Evolutionary conservation across 1,140 invertebrate genomes (phyloP), one percentile per base, ranked within the genome.

Genomic region (Scylla paramamosain): DNA sequence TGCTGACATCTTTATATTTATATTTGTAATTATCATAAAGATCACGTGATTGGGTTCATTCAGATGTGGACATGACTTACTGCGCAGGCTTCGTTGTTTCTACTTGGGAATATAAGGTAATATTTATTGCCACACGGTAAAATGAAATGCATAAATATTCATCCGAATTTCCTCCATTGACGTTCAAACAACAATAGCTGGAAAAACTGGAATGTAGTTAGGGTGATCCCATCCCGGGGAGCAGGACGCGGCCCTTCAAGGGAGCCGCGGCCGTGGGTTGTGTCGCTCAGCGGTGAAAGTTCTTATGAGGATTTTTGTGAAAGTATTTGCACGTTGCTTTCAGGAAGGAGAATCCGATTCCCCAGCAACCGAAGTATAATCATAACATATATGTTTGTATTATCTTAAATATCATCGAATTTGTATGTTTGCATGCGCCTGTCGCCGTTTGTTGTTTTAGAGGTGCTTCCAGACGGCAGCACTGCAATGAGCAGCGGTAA

Each of bases 1-100:
- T 25, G 92, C 14, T 20, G 46, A 88, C 87, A 88, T 93, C 92
- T 93, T 32, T 87, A 93, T 88, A 48, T 93, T 91, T 77, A 91
- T 91, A 59, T 77, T 28, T 77, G 90, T 77, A 77, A 91, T 91
- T 77, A 77, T 77, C 67, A n/a, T 77, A 77, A 77, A 77, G 67
- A n/a, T 77, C n/a, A 77, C 67, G 67, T 77, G 67, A 77, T 77
- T 77, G 67, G 67, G 20, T n/a, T 77, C n/a, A 77, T 77, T 77
- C 67, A 77, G 67, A 77, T 77, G 20, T 25, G 67, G 67, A 77
- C 67, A 77, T 77, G 67, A 77, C n/a, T 77, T 77, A 77, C 20
- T 2, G 67, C n/a, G 67, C 20, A 77, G 20, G 20, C 67, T 77
- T 77, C 67, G 12, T 20, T n/a, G 4, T n/a, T 77, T 77, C 20